Percentiles rank a stretch among this genome's conserved stretches.
phyloP scores from a whole-genome alignment of 2,797 vertebrate species.

The Iguana delicatissima region DNA sequence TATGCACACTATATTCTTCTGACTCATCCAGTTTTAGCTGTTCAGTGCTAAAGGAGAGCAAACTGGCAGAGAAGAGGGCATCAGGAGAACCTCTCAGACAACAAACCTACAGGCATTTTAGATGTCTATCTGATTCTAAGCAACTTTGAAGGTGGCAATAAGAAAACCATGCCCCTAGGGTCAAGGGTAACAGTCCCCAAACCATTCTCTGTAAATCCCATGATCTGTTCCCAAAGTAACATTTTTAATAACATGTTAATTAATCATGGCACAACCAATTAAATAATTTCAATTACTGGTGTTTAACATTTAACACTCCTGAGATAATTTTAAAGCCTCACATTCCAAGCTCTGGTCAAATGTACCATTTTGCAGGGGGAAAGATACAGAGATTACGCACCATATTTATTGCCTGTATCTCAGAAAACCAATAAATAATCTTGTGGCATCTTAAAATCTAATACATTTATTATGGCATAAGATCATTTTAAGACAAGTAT shows the following conservation, averaged over 20 bases:
- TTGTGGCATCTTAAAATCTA: neutral
- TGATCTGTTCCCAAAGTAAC: no score
- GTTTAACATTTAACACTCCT: no score
- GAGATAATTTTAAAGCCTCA: no score
- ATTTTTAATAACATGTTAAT: no score
- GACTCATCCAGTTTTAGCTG: neutral
- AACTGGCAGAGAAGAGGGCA: neutral
- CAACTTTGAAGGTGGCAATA: neutral
- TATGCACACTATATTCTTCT: neutral
- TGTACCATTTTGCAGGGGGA: no score
- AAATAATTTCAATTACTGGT: no score
- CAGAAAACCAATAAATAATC: neutral
- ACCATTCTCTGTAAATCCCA: no score
- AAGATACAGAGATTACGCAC: no score
- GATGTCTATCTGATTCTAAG: neutral
- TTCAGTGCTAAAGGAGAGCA: neutral
- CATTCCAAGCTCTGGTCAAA: no score
- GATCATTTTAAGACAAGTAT: neutral
- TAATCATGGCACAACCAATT: no score
- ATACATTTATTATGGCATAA: neutral
- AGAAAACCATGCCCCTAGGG: no score
- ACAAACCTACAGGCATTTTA: neutral
- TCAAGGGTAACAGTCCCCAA: no score
- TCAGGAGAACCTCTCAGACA: neutral
- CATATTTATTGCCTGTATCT: neutral